Evolutionary conservation across 2,797 vertebrate genomes (phyloP).

Genomic region (Sebastes vulpes): DNA sequence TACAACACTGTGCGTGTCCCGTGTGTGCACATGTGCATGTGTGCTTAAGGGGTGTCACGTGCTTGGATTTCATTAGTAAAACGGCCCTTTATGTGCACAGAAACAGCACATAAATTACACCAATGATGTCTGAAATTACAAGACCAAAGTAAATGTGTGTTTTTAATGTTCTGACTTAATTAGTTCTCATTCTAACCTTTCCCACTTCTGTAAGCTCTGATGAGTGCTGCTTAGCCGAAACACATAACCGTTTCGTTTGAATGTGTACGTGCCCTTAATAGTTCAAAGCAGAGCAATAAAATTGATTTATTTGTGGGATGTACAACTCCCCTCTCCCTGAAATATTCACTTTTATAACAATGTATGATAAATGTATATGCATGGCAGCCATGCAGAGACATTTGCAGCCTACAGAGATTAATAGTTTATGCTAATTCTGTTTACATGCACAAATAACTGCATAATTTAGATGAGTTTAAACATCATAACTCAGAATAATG

Average conservation of each 20-base stretch:
- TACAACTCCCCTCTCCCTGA: background rate
- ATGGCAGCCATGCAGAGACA: conserved; percentile 6
- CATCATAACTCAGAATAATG: background rate
- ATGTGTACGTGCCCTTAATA: conserved; percentile 19
- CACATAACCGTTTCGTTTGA: conserved; percentile 36
- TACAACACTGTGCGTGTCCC: background rate
- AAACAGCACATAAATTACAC: conserved; percentile 62
- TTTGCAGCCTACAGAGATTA: conserved; percentile 1
- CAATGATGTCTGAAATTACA: conserved; percentile 73
- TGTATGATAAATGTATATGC: background rate
- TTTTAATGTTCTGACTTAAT: conserved; percentile 72
- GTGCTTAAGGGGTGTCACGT: conserved; percentile 54
- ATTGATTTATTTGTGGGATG: conserved; percentile 7
- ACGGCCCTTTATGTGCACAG: conserved; percentile 41
- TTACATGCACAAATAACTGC: conserved; percentile 5
- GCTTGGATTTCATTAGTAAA: conserved; percentile 71
- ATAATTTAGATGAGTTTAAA: conserved; percentile 1
- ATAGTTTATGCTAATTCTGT: conserved; percentile 1
- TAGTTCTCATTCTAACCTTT: conserved; percentile 65
- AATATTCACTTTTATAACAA: conserved; percentile 6
- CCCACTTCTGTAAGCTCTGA: conserved; percentile 19
- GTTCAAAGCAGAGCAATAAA: conserved; percentile 49
- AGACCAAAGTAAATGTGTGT: conserved; percentile 65
- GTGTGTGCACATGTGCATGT: conserved; percentile 16
- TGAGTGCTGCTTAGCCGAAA: conserved; percentile 51